phyloP scores from a whole-genome alignment of 2,888 invertebrate species.

The Diarsia dahlii region DNA sequence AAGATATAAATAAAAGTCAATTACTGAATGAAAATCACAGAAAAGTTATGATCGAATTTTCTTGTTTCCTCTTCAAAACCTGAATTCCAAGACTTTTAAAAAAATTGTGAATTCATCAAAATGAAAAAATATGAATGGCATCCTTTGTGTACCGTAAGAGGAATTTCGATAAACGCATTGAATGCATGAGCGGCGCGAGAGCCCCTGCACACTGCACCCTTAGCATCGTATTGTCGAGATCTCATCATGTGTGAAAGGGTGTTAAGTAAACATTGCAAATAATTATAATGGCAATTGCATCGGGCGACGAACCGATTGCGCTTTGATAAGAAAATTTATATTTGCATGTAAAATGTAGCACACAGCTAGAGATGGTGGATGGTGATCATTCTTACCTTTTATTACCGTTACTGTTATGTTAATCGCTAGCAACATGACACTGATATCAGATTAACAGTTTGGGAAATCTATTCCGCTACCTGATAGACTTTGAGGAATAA shows the following conservation, averaged over 20 bases:
- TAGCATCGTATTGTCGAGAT: conserved; percentile 81
- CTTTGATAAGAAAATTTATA: conserved; percentile 86
- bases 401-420: conserved; percentile 86
- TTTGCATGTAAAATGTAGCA: conserved; percentile 87
- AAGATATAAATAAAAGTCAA: conserved; percentile 4
- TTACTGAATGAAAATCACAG: not conserved
- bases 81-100: not conserved
- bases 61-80: not conserved
- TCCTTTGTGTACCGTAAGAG: conserved; percentile 75
- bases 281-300: conserved; percentile 90
- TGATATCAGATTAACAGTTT: conserved; percentile 88
- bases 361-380: conserved; percentile 79
- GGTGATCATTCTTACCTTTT: conserved; percentile 84
- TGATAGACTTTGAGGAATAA: conserved; percentile 62
- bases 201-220: conserved; percentile 74
- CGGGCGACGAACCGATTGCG: conserved; percentile 79
- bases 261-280: conserved; percentile 91
- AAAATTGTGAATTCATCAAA: conserved; percentile 22
- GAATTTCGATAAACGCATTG: conserved; percentile 76
- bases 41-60: not conserved
- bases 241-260: conserved; percentile 91
- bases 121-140: conserved; percentile 53
- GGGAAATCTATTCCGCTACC: conserved; percentile 77
- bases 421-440: conserved; percentile 88
- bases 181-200: conserved; percentile 68